These are phyloP conservation scores for Aspiorhynchus laticeps DNA, from an alignment of 2,113 vertebrate genomes.

Conservation along the genomic window DNA sequence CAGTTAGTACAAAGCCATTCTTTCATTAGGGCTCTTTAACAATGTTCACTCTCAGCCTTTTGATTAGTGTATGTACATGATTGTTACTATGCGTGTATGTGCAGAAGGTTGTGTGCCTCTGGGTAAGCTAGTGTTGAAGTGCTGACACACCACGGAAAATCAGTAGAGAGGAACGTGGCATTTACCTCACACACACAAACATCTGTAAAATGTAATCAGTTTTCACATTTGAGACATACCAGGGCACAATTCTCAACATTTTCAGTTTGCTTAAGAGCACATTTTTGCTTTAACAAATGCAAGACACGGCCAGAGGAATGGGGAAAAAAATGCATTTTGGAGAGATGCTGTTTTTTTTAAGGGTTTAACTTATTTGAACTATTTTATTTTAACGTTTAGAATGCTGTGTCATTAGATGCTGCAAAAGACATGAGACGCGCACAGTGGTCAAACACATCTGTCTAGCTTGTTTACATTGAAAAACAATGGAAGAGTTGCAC, in stretches of 20 bases:
- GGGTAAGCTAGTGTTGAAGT: slow-evolving; percentile 27
- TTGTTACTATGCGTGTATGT: neutral
- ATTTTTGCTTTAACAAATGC: neutral
- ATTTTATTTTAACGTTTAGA: neutral
- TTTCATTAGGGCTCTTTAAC: slow-evolving; percentile 37
- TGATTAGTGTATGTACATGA: slow-evolving; percentile 23
- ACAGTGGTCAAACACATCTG: neutral
- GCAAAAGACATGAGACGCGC: neutral
- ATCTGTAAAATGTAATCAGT: neutral
- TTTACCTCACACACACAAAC: neutral
- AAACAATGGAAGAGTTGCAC: neutral
- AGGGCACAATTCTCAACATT: neutral
- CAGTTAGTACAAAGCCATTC: slow-evolving; percentile 54
- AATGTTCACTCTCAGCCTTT: neutral
- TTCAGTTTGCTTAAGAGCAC: neutral
- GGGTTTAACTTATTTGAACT: no score
- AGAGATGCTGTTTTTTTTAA: neutral
- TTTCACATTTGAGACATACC: neutral
- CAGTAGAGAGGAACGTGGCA: neutral
- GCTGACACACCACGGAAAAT: slow-evolving; percentile 28
- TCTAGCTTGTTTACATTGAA: neutral
- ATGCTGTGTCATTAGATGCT: neutral
- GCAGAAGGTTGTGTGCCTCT: slow-evolving; percentile 16
- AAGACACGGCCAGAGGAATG: no score
- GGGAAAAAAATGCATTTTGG: neutral